These are phyloP conservation scores for Emys orbicularis DNA, from an alignment of 2,797 vertebrate genomes.

Conservation along the genomic window DNA sequence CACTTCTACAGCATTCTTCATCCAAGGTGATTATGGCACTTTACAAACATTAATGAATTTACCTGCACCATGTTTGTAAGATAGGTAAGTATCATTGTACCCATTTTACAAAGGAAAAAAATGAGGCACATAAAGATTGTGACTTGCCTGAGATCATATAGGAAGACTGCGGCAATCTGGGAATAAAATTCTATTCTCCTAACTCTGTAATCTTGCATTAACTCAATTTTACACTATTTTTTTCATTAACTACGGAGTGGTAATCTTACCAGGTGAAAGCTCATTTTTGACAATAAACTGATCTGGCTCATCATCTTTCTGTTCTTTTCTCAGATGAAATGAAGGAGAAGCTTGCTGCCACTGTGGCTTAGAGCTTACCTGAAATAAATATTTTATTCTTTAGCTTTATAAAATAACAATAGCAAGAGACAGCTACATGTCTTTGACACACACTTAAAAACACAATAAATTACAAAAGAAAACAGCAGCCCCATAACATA, in stretches of 20 bases:
- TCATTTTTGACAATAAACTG: constrained; percentile 64
- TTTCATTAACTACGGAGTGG: neutral
- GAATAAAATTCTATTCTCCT: neutral
- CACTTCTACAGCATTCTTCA: neutral
- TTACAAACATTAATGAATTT: neutral
- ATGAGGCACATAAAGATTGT: neutral
- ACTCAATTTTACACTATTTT: neutral
- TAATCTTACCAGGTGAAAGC: constrained; percentile 71
- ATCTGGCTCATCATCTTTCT: constrained; percentile 35
- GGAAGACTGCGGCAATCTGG: neutral
- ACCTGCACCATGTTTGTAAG: neutral
- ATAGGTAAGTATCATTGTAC: neutral
- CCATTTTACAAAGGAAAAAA: neutral
- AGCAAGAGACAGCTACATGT: neutral
- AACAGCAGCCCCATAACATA: neutral
- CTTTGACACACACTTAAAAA: neutral
- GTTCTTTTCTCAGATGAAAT: constrained; percentile 70
- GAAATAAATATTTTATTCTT: constrained; percentile 17
- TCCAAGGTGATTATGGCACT: neutral
- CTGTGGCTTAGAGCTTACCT: constrained; percentile 76
- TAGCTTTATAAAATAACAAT: neutral
- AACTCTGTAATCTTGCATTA: neutral
- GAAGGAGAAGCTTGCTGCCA: constrained; percentile 79
- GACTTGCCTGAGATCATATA: neutral
- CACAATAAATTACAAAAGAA: neutral